phyloP scores from a whole-genome alignment of 1,140 invertebrate species.

The Paralvinella palmiformis region DNA sequence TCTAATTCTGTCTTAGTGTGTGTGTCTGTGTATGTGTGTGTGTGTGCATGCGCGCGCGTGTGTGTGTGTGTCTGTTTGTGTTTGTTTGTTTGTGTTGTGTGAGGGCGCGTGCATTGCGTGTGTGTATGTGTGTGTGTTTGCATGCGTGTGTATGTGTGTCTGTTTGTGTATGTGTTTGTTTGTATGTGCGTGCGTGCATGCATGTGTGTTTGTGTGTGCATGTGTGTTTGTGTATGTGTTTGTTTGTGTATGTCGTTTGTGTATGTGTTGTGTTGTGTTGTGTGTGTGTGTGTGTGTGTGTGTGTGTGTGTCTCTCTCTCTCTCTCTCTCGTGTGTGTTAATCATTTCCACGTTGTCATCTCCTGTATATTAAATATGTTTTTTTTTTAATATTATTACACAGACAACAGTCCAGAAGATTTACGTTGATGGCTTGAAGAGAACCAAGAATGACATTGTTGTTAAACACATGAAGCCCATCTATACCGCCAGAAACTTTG shows the following conservation, averaged over 20 bases:
- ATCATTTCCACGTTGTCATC: not conserved
- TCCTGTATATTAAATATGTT: not conserved
- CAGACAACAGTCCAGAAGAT: conserved; percentile 67
- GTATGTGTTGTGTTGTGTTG: not conserved
- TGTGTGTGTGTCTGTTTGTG: not conserved
- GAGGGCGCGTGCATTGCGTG: not conserved
- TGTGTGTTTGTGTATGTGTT: not conserved
- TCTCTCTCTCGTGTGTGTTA: not conserved
- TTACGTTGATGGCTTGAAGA: conserved; percentile 66
- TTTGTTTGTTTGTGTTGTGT: no score
- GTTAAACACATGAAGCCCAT: conserved; percentile 63
- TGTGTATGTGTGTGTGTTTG: not conserved
- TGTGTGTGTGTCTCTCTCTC: not conserved
- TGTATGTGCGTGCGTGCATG: not conserved
- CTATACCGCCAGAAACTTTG: conserved; percentile 61
- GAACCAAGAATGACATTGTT: conserved; percentile 76
- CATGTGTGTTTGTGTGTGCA: not conserved
- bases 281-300: not conserved
- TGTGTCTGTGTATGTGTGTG: not conserved
- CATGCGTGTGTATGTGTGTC: not conserved
- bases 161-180: not conserved
- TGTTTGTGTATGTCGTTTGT: not conserved
- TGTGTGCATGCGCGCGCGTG: not conserved
- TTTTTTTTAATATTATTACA: not conserved
- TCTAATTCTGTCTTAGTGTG: not conserved